A percentile compares a stretch with the other conserved stretches of the same genome.
Evolutionary conservation across 1,140 invertebrate species (phyloP).

Genomic region (Drosophila athabasca): DNA sequence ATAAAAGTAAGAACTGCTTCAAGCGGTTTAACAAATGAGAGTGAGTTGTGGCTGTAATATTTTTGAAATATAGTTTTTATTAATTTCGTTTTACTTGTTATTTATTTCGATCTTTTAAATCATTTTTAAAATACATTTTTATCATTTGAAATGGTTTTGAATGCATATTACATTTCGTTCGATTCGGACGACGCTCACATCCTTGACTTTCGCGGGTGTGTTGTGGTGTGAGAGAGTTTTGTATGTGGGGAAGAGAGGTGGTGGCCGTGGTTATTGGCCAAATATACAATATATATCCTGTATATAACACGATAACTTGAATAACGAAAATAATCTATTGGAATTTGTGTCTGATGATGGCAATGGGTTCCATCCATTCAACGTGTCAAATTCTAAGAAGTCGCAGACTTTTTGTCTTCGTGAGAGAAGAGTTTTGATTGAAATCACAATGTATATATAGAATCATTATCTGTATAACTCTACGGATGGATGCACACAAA

Average conservation of each 20-base stretch:
- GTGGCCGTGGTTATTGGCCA: conserved; percentile 51
- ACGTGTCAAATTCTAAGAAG: conserved; percentile 72
- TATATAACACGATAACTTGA: conserved; percentile 58
- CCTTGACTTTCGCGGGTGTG: conserved; percentile 3
- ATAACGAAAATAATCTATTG: conserved; percentile 69
- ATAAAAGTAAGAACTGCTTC: too few species aligned
- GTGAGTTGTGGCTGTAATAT: too few species aligned
- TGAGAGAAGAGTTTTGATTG: conserved; percentile 73
- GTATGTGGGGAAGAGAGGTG: conserved; percentile 30
- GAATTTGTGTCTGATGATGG: conserved; percentile 59
- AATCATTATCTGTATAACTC: conserved; percentile 57
- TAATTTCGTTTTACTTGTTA: conserved; percentile 33
- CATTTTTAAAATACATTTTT: conserved; percentile 67
- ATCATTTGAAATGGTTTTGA: conserved; percentile 46
- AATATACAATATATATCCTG: conserved; percentile 55
- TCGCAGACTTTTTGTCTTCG: conserved; percentile 70
- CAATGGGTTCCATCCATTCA: conserved; percentile 47
- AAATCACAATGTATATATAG: conserved; percentile 71
- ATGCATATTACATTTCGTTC: conserved; percentile 62
- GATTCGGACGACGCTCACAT: conserved; percentile 57
- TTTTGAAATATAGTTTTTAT: too few species aligned
- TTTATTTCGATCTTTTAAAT: conserved; percentile 52
- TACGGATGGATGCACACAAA: conserved; percentile 40
- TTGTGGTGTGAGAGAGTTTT: too few species aligned
- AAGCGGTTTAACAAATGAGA: too few species aligned